These are phyloP conservation scores for Blomia tropicalis DNA, from an alignment of 2,888 invertebrate species.

Conservation along the genomic window DNA sequence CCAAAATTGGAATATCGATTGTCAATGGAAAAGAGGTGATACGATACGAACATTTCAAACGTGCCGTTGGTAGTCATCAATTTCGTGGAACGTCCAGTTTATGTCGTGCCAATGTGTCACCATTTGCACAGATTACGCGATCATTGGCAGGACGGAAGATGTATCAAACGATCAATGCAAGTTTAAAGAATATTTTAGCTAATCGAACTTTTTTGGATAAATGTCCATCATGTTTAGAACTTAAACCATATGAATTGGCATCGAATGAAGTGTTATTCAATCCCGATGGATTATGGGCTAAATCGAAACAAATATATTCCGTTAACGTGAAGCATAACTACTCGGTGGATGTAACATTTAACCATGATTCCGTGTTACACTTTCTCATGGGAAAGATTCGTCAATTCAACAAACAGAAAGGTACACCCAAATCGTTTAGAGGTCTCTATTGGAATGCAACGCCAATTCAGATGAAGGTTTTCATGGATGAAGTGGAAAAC, in stretches of 20 bases:
- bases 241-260: slow-evolving; percentile 35
- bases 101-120: slow-evolving; percentile 43
- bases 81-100: slow-evolving; percentile 51
- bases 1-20: slow-evolving; percentile 3
- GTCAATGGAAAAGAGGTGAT: background rate
- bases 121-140: slow-evolving; percentile 2
- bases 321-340: background rate
- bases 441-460: background rate
- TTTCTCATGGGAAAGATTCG: slow-evolving; percentile 4
- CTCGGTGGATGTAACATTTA: slow-evolving; percentile 14
- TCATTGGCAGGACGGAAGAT: slow-evolving; percentile 3
- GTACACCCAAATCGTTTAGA: background rate
- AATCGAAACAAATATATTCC: background rate
- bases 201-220: background rate
- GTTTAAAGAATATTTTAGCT: background rate
- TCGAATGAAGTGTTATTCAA: slow-evolving; percentile 2
- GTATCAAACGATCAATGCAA: background rate
- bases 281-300: background rate
- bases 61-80: slow-evolving; percentile 47
- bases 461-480: background rate
- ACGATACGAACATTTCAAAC: background rate
- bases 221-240: slow-evolving; percentile 5
- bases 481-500: background rate
- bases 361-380: slow-evolving; percentile 11
- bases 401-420: slow-evolving; percentile 7